A percentile compares a stretch with the other conserved stretches of the same genome.
These are phyloP conservation scores for Halcyon senegalensis DNA, from an alignment of 2,113 vertebrate genomes.

Conservation along the genomic window DNA sequence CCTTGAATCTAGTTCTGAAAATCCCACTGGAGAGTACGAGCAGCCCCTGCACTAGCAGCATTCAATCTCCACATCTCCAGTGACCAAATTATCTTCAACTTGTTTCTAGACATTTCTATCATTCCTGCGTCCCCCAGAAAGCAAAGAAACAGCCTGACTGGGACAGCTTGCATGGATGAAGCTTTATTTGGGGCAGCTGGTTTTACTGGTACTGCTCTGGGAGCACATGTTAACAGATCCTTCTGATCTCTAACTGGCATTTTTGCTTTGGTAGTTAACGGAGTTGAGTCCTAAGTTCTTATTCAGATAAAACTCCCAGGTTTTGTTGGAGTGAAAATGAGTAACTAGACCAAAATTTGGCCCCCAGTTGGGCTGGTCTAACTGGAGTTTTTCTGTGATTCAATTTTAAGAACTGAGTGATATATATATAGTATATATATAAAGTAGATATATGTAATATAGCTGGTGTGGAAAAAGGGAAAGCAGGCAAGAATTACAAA, in stretches of 20 bases:
- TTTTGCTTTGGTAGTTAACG: not conserved
- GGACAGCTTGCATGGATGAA: not conserved
- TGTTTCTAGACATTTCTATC: not conserved
- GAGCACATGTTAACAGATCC: accelerated
- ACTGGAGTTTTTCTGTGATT: not conserved
- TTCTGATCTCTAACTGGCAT: not conserved
- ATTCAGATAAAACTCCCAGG: not conserved
- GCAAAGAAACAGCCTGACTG: not conserved
- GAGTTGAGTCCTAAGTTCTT: not conserved
- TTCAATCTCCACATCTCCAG: not conserved
- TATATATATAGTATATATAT: too few relatives aligned
- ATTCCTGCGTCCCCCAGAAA: not conserved
- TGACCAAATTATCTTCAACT: not conserved
- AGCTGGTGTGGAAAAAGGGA: not conserved
- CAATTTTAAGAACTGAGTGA: not conserved
- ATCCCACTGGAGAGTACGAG: accelerated
- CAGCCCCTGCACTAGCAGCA: not conserved
- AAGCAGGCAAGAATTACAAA: not conserved
- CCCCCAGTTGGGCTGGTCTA: not conserved
- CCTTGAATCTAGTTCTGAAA: not conserved
- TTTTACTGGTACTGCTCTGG: not conserved
- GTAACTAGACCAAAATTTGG: not conserved
- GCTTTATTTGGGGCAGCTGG: not conserved
- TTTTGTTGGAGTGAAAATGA: not conserved
- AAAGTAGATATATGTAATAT: not conserved